Conservation (phyloP, 2,113 vertebrate species). For the Dipodomys spectabilis region DNA sequence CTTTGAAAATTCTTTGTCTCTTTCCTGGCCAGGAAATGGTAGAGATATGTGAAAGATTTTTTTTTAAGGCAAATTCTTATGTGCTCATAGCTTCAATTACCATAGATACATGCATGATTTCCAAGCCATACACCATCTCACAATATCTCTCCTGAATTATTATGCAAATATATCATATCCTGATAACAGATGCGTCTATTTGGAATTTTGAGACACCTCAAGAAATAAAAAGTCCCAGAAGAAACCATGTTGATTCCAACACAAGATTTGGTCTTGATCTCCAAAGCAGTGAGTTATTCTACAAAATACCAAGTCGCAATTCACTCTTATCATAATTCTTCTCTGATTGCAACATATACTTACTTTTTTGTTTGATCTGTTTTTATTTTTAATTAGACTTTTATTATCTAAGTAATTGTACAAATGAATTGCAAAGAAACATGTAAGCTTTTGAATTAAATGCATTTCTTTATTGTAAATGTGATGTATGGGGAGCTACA, state of each 20-base stretch:
- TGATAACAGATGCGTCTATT: background rate
- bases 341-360: background rate
- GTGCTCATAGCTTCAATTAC: background rate
- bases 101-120: background rate
- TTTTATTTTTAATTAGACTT: no score
- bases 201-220: background rate
- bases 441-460: no score
- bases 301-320: background rate
- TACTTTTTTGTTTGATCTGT: no score
- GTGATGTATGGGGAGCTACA: no score
- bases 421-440: no score
- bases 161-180: background rate
- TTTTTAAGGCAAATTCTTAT: background rate
- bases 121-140: background rate
- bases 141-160: background rate
- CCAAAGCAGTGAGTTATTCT: background rate
- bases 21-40: background rate
- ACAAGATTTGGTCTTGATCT: background rate
- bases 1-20: background rate
- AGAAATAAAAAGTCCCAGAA: background rate
- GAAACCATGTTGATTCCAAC: background rate
- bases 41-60: background rate
- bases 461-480: no score
- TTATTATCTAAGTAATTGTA: no score
- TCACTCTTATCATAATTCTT: background rate